A percentile compares a stretch with the other conserved stretches of the same genome.
Conservation (phyloP, 2,113 vertebrate species). For the Trinectes maculatus region DNA sequence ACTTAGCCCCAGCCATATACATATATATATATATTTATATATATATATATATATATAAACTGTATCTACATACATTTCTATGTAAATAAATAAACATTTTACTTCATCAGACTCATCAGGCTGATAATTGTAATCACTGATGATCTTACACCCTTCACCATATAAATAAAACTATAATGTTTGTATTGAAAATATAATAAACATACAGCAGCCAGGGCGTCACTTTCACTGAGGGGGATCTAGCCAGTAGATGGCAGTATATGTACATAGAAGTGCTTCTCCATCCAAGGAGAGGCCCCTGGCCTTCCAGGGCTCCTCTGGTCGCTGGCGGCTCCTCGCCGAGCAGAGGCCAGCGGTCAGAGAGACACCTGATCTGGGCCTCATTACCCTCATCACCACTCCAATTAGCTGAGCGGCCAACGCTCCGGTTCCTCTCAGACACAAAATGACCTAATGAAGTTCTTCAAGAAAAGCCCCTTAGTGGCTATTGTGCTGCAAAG, state of each 20-base stretch:
- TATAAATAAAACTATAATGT: too few species aligned
- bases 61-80: neutral
- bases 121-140: neutral
- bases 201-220: neutral
- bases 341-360: conserved; percentile 56
- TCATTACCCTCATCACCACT: conserved; percentile 65
- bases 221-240: neutral
- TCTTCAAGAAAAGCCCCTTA: conserved; percentile 26
- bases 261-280: conserved; percentile 50
- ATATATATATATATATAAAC: neutral
- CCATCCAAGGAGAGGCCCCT: neutral
- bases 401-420: conserved; percentile 54
- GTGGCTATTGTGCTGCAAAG: neutral
- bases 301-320: conserved; percentile 28
- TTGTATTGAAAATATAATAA: too few species aligned
- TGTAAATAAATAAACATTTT: too few species aligned
- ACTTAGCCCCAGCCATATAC: neutral
- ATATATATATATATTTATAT: neutral
- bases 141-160: too few species aligned
- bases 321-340: conserved; percentile 5
- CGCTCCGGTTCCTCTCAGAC: conserved; percentile 22
- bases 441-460: conserved; percentile 33
- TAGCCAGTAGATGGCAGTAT: conserved; percentile 81
- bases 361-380: conserved; percentile 69
- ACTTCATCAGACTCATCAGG: too few species aligned